Conservation (phyloP, 2,797 vertebrate genomes). For the Acrossocheilus wenchowensis region DNA sequence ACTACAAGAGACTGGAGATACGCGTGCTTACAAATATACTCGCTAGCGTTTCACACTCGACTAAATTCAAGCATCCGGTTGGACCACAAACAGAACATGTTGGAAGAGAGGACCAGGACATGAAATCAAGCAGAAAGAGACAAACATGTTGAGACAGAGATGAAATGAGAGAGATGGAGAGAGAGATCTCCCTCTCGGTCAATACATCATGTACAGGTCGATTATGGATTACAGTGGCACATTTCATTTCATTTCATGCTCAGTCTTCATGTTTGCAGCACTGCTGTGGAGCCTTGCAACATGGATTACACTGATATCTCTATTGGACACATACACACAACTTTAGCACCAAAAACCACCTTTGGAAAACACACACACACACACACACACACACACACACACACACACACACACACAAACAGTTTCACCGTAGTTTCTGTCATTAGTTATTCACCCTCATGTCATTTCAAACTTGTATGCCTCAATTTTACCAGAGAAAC, state of each 20-base stretch:
- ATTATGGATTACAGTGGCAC: constrained; percentile 69
- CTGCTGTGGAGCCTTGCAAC: constrained; percentile 33
- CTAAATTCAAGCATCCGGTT: constrained; percentile 38
- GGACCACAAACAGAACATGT: constrained; percentile 40
- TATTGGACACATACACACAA: constrained; percentile 32
- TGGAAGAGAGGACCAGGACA: constrained; percentile 39
- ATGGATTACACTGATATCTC: constrained; percentile 57
- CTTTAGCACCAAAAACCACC: constrained; percentile 55
- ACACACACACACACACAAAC: neutral
- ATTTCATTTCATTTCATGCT: constrained; percentile 68
- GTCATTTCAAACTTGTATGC: neutral
- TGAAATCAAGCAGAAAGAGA: constrained; percentile 48
- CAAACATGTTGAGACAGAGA: constrained; percentile 36
- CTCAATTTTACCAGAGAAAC: neutral
- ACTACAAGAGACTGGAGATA: constrained; percentile 35
- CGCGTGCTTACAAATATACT: constrained; percentile 43
- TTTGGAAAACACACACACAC: neutral
- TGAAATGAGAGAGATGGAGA: constrained; percentile 41
- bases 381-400: neutral
- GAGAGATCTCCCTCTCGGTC: constrained; percentile 59
- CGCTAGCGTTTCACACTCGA: constrained; percentile 41
- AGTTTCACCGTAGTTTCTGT: neutral
- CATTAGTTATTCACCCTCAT: neutral
- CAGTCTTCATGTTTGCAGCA: constrained; percentile 51
- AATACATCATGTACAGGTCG: constrained; percentile 63